A percentile compares a stretch with the other conserved stretches of the same genome.
Evolutionary conservation across 2,888 invertebrate genomes (phyloP).

Genomic region (Chouioia cunea): DNA sequence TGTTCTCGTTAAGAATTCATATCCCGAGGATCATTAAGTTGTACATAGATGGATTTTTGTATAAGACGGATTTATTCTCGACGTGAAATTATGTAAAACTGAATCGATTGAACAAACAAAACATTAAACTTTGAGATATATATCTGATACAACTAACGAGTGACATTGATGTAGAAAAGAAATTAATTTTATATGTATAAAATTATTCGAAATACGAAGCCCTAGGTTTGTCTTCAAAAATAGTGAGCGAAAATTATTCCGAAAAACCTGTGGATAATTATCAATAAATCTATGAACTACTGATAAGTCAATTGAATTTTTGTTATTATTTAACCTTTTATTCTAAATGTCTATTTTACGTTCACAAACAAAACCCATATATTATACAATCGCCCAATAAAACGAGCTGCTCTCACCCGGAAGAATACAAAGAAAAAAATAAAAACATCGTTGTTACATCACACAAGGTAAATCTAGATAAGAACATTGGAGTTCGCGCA

Average conservation of each 20-base stretch:
- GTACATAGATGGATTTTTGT: constrained; percentile 44
- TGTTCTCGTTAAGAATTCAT: constrained; percentile 34
- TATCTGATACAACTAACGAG: constrained; percentile 17
- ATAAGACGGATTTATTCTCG: constrained; percentile 34
- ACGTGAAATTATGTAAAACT: constrained; percentile 14
- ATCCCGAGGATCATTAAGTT: constrained; percentile 28
- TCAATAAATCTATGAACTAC: constrained; percentile 42
- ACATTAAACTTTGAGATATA: constrained; percentile 28
- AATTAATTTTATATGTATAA: constrained; percentile 44
- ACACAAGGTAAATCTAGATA: too few relatives aligned
- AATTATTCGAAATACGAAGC: constrained; percentile 28
- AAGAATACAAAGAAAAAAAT: too few relatives aligned
- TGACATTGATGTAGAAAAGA: constrained; percentile 33
- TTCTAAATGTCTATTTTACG: background rate
- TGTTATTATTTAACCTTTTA: background rate
- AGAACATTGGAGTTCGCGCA: too few relatives aligned
- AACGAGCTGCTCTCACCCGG: too few relatives aligned
- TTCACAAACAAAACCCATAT: too few relatives aligned
- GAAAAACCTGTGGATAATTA: constrained; percentile 36
- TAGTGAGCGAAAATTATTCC: constrained; percentile 28
- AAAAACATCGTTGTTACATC: too few relatives aligned
- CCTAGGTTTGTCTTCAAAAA: constrained; percentile 23
- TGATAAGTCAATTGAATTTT: background rate
- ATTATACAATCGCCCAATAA: too few relatives aligned
- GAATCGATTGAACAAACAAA: constrained; percentile 12